Percentiles rank a stretch among this genome's conserved stretches.
phyloP scores from a whole-genome alignment of 2,113 vertebrate species.

The Scatophagus argus region DNA sequence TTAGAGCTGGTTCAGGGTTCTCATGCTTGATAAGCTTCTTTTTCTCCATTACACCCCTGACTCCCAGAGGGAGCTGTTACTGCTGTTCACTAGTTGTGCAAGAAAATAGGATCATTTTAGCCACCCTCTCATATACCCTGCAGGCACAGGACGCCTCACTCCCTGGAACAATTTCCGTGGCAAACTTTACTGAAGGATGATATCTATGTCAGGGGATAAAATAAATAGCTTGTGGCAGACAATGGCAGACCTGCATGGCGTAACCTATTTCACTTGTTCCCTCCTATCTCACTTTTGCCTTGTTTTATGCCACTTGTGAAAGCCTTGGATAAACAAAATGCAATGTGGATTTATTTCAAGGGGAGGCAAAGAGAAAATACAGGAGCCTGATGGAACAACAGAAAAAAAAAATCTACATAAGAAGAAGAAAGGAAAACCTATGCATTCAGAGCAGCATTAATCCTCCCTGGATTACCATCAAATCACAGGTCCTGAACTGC shows the following conservation, averaged over 20 bases:
- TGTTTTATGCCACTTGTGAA: conserved; percentile 57
- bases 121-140: conserved; percentile 71
- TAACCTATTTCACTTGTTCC: conserved; percentile 53
- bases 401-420: conserved; percentile 18
- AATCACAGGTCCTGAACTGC: conserved; percentile 55
- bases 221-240: conserved; percentile 67
- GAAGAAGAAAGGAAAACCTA: conserved; percentile 25
- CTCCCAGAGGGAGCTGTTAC: conserved; percentile 78
- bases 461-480: conserved; percentile 51
- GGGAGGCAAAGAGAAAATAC: conserved; percentile 24
- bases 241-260: conserved; percentile 45
- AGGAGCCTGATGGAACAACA: conserved; percentile 9
- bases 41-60: conserved; percentile 37
- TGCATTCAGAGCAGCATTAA: conserved; percentile 58
- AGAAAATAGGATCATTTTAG: conserved; percentile 79
- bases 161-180: conserved; percentile 62
- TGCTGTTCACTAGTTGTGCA: conserved; percentile 67
- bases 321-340: conserved; percentile 42
- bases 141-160: conserved; percentile 52
- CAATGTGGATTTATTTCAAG: conserved; percentile 54
- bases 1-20: conserved; percentile 66
- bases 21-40: conserved; percentile 60
- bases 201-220: conserved; percentile 63
- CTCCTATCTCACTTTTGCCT: conserved; percentile 40
- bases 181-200: conserved; percentile 66